These are phyloP conservation scores for Dryas iulia DNA, from an alignment of 1,140 invertebrate genomes.

Conservation along the genomic window DNA sequence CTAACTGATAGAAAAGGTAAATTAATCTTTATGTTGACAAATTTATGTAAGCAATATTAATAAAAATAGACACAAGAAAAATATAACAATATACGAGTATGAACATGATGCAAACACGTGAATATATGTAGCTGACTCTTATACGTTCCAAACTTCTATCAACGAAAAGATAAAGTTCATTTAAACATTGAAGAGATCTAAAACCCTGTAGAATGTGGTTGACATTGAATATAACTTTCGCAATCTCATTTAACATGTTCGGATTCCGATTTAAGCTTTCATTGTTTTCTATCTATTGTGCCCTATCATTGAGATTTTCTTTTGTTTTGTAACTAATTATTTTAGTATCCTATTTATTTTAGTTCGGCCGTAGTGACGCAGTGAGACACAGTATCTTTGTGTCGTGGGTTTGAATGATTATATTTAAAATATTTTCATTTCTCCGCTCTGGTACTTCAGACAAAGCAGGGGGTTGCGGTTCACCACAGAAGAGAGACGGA, in stretches of 20 bases:
- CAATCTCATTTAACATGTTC: constrained; percentile 8
- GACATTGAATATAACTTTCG: constrained; percentile 9
- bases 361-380: too few relatives aligned
- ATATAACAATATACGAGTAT: too few relatives aligned
- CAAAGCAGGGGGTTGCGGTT: too few relatives aligned
- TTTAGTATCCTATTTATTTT: neutral
- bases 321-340: neutral
- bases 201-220: neutral
- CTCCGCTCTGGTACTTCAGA: too few relatives aligned
- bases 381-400: too few relatives aligned
- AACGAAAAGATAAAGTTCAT: constrained; percentile 15
- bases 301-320: constrained; percentile 5
- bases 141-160: neutral
- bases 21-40: too few relatives aligned
- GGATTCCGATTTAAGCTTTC: constrained; percentile 1
- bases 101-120: neutral
- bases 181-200: neutral
- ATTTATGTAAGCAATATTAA: too few relatives aligned
- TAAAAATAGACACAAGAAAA: too few relatives aligned
- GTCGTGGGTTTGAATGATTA: too few relatives aligned
- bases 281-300: constrained; percentile 6
- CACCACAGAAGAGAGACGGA: too few relatives aligned
- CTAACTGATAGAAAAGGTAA: too few relatives aligned
- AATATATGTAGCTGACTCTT: neutral
- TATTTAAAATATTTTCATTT: too few relatives aligned